phyloP scores from a whole-genome alignment of 2,888 invertebrate genomes.

The Syritta pipiens region DNA sequence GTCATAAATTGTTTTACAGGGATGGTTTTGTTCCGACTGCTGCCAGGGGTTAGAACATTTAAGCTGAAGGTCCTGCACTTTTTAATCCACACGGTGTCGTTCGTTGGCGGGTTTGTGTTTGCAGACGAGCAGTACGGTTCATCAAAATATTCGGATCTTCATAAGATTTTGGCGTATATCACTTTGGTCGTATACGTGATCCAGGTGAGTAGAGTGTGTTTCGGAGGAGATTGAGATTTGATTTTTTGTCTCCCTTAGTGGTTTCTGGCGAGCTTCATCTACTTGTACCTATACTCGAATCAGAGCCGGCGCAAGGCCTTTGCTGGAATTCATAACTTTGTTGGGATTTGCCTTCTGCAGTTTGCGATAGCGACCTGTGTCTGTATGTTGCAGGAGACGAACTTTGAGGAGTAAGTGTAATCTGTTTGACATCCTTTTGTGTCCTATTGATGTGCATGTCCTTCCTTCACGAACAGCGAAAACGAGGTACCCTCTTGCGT shows the following conservation, averaged over 20 bases:
- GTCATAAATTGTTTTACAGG: neutral
- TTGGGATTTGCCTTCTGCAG: conserved; percentile 23
- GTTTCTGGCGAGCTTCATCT: neutral
- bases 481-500: neutral
- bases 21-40: conserved; percentile 39
- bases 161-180: neutral
- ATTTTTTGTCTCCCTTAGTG: neutral
- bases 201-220: neutral
- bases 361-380: conserved; percentile 8
- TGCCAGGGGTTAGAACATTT: conserved; percentile 4
- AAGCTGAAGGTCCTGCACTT: conserved; percentile 22
- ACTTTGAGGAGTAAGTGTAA: neutral
- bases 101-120: neutral
- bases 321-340: conserved; percentile 18
- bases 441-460: neutral
- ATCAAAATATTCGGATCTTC: neutral
- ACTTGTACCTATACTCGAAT: conserved; percentile 16
- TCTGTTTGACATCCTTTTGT: neutral
- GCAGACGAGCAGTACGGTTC: too few relatives aligned
- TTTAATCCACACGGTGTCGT: conserved; percentile 2
- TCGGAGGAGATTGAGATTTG: neutral
- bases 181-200: neutral
- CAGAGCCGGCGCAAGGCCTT: conserved; percentile 7
- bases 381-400: neutral
- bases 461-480: neutral